Evolutionary conservation across 2,888 invertebrate species (phyloP).

Genomic region (Oligia latruncula): DNA sequence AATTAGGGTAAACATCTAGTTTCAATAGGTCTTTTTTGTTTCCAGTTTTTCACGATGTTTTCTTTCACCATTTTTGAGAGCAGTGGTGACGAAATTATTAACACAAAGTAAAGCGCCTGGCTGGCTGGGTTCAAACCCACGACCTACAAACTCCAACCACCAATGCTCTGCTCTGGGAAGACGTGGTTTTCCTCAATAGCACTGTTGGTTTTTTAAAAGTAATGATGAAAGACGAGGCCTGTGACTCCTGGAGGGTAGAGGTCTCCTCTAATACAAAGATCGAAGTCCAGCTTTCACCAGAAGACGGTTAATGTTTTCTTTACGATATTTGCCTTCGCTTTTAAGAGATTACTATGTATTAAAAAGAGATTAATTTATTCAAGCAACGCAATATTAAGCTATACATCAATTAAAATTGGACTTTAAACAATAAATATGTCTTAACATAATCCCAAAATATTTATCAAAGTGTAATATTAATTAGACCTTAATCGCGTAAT

Average conservation of each 20-base stretch:
- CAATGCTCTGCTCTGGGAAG: not conserved
- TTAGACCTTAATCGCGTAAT: conserved; percentile 40
- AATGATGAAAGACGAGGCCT: not conserved
- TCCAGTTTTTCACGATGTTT: not conserved
- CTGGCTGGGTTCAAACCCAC: not conserved
- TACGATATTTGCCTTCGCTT: not conserved
- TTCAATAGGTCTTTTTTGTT: not conserved
- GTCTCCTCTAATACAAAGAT: no score
- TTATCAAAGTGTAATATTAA: conserved; percentile 30
- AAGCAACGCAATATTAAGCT: not conserved
- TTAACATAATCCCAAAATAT: conserved; percentile 14
- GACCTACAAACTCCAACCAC: not conserved
- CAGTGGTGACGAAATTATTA: no score
- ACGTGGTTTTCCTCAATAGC: not conserved
- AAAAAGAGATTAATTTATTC: not conserved
- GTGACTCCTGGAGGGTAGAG: no score
- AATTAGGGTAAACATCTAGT: not conserved
- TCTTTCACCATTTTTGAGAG: not conserved
- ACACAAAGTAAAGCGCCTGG: not conserved
- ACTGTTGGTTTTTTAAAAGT: not conserved
- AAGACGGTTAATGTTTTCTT: not conserved
- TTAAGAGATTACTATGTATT: not conserved
- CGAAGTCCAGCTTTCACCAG: not conserved
- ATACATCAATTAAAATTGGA: conserved; percentile 14
- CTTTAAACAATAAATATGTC: conserved; percentile 20